phyloP scores from a whole-genome alignment of 2,113 vertebrate species.

The Neotragus moschatus region DNA sequence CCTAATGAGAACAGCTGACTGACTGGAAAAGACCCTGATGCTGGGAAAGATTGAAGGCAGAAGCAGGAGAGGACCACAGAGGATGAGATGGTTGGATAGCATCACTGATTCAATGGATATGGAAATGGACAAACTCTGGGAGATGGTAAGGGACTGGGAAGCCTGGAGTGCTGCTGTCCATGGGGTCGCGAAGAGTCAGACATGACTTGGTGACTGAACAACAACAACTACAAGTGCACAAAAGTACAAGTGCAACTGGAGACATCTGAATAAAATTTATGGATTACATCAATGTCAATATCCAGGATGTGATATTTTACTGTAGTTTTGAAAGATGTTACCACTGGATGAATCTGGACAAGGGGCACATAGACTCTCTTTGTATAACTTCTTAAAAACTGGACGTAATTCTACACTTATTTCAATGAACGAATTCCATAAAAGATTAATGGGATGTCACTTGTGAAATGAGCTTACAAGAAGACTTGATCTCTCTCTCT shows the following conservation, averaged over 20 bases:
- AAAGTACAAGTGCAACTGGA: not conserved
- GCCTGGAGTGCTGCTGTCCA: not conserved
- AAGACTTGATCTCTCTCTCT: not conserved
- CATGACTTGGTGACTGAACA: not conserved
- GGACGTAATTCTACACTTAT: not conserved
- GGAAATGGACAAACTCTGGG: not conserved
- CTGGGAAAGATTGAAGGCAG: not conserved
- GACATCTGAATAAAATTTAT: not conserved
- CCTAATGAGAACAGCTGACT: not conserved
- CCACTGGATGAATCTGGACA: not conserved
- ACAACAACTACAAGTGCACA: not conserved
- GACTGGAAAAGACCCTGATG: not conserved
- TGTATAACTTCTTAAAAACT: not conserved
- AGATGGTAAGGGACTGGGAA: not conserved
- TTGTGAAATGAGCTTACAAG: not conserved
- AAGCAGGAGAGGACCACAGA: not conserved
- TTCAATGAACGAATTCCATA: not conserved
- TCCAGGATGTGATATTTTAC: not conserved
- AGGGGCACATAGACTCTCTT: not conserved
- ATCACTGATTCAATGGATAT: not conserved
- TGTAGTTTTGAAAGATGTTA: not conserved
- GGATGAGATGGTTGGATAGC: not conserved
- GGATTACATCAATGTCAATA: not conserved
- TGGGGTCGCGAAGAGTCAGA: accelerated
- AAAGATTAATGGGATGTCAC: not conserved